Conservation (phyloP, 2,113 vertebrate species). For the Barnardius zonarius region DNA sequence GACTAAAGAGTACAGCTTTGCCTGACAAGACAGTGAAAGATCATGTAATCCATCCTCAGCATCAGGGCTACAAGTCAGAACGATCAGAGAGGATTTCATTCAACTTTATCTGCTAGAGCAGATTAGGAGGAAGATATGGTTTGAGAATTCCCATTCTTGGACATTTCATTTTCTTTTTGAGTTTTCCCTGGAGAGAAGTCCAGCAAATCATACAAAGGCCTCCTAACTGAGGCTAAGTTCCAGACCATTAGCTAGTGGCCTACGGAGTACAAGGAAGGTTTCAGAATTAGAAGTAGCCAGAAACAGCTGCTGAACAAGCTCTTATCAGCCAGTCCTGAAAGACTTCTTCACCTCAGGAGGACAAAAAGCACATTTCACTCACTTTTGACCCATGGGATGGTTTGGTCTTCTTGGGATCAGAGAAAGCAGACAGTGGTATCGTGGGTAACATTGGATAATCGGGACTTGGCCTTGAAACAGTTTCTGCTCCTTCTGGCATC, state of each 20-base stretch:
- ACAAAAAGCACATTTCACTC: slow-evolving; percentile 63
- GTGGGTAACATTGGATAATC: slow-evolving; percentile 98
- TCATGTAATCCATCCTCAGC: not conserved
- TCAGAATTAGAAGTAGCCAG: not conserved
- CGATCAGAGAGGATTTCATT: not conserved
- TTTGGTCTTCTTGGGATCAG: slow-evolving; percentile 98
- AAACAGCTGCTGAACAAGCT: not conserved
- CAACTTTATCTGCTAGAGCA: not conserved
- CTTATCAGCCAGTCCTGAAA: not conserved
- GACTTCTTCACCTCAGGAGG: not conserved
- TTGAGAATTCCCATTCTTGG: not conserved
- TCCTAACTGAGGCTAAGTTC: not conserved
- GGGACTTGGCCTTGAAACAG: slow-evolving; percentile 91
- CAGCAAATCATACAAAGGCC: not conserved
- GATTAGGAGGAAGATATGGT: not conserved
- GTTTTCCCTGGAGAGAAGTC: not conserved
- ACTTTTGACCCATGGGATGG: slow-evolving; percentile 96
- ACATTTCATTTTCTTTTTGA: not conserved
- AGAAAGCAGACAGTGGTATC: slow-evolving; percentile 97
- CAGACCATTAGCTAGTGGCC: not conserved
- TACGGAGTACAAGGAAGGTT: not conserved
- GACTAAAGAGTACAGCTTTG: not conserved
- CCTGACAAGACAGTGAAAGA: not conserved
- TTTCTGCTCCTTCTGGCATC: slow-evolving; percentile 94
- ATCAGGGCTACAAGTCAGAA: not conserved